Percentiles rank a stretch among this genome's conserved stretches.
Evolutionary conservation across 2,113 vertebrate species (phyloP).

Genomic region (Hippopotamus amphibius): DNA sequence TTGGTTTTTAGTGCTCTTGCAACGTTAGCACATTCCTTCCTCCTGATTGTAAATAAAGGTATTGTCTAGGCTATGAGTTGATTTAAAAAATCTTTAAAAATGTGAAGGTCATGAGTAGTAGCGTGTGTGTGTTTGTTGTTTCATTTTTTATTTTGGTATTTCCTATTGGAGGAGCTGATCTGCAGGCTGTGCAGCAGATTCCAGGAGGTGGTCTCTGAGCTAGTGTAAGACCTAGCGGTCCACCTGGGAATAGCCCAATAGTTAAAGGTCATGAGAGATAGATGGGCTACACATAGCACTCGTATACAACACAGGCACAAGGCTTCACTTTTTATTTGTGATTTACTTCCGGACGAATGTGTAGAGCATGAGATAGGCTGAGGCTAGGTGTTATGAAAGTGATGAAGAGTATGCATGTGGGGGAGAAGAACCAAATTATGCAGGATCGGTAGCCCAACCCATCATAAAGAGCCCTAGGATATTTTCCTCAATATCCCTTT

Average conservation of each 20-base stretch:
- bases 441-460: too few species aligned
- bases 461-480: not conserved
- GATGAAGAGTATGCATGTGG: not conserved
- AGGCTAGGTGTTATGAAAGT: not conserved
- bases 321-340: not conserved
- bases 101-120: not conserved
- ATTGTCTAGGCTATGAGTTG: not conserved
- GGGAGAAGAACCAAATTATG: not conserved
- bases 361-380: not conserved
- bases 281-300: rapidly evolving
- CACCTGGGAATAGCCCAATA: not conserved
- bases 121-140: not conserved
- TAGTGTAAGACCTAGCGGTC: not conserved
- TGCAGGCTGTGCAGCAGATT: not conserved
- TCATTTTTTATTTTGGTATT: not conserved
- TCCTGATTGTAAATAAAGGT: not conserved
- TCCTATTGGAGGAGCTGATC: not conserved
- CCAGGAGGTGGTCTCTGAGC: not conserved
- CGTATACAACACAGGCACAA: rapidly evolving
- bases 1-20: not conserved
- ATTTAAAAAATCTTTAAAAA: conserved; percentile 15
- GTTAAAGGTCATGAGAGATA: not conserved
- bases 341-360: not conserved
- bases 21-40: not conserved
- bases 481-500: not conserved